phyloP scores from a whole-genome alignment of 1,140 invertebrate genomes.

The Rhynchophorus ferrugineus region DNA sequence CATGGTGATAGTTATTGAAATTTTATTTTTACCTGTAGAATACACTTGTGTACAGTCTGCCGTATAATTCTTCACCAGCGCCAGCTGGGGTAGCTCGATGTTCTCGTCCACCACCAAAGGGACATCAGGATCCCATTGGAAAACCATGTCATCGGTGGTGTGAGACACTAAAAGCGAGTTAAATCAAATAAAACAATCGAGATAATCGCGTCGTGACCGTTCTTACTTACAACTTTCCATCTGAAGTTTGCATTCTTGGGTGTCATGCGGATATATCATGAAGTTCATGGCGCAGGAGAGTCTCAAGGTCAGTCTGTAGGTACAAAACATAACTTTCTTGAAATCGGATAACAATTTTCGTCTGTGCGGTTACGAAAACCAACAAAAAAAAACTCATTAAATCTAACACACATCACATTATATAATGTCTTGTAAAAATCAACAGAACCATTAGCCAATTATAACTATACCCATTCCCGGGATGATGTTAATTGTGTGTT shows the following conservation, averaged over 20 bases:
- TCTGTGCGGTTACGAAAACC: too few relatives aligned
- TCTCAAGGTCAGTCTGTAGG: constrained; percentile 62
- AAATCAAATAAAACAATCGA: not conserved
- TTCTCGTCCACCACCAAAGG: constrained; percentile 84
- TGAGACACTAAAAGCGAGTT: constrained; percentile 62
- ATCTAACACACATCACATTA: too few relatives aligned
- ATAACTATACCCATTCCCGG: too few relatives aligned
- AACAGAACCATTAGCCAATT: too few relatives aligned
- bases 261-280: constrained; percentile 84
- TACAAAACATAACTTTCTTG: too few relatives aligned
- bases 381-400: too few relatives aligned
- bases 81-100: constrained; percentile 79
- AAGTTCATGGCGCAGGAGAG: constrained; percentile 89
- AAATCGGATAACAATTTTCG: too few relatives aligned
- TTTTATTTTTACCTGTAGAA: constrained; percentile 79
- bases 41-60: constrained; percentile 84
- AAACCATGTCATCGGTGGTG: constrained; percentile 84
- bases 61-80: constrained; percentile 74
- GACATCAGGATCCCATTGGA: constrained; percentile 82
- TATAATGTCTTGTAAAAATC: too few relatives aligned
- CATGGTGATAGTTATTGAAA: too few relatives aligned
- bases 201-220: not conserved
- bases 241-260: constrained; percentile 83
- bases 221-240: constrained; percentile 81
- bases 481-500: too few relatives aligned